phyloP scores from a whole-genome alignment of 2,113 vertebrate species.

The Charina bottae region DNA sequence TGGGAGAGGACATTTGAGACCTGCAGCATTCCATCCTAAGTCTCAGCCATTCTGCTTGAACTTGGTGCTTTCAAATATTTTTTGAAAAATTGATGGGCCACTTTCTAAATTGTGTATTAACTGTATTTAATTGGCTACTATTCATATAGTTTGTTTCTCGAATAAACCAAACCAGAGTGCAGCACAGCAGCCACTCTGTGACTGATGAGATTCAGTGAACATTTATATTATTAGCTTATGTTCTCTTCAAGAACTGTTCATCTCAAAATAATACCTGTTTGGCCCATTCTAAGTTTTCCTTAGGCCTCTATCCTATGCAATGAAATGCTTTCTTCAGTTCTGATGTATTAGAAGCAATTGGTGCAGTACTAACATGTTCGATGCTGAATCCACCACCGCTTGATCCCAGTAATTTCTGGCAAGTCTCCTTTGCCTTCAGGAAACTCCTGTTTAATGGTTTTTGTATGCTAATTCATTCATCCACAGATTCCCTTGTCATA shows the following conservation, averaged over 20 bases:
- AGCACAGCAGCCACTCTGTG: neutral
- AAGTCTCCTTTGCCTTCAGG: neutral
- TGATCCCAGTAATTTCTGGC: neutral
- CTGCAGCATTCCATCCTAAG: neutral
- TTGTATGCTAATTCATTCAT: neutral
- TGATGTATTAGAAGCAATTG: neutral
- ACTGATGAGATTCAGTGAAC: neutral
- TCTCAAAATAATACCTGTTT: neutral
- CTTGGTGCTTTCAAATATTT: neutral
- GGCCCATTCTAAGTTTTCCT: neutral
- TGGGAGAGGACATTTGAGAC: neutral
- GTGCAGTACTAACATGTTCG: too few relatives aligned
- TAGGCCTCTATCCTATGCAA: neutral
- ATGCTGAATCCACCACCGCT: neutral
- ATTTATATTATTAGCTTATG: neutral
- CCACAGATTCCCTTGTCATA: neutral
- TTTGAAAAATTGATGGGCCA: neutral
- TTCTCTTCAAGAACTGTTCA: neutral
- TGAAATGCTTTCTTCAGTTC: neutral
- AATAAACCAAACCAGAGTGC: neutral
- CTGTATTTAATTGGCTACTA: neutral
- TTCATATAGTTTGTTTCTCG: neutral
- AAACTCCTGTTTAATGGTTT: slow-evolving; percentile 4
- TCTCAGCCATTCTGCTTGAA: neutral
- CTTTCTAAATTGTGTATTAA: neutral